phyloP scores from a whole-genome alignment of 2,113 vertebrate species.

The Gulo gulo region DNA sequence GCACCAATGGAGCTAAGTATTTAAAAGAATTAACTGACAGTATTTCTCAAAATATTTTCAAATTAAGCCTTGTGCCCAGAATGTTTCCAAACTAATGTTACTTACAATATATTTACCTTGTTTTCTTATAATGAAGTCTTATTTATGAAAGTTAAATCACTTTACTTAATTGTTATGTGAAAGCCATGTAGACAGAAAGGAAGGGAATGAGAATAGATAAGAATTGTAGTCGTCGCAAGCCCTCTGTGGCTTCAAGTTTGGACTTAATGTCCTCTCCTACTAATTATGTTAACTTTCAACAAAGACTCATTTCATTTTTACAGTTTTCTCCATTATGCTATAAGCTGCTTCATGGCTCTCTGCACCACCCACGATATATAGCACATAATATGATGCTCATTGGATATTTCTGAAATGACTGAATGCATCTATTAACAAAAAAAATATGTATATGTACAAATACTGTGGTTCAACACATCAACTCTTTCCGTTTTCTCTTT shows the following conservation, averaged over 20 bases:
- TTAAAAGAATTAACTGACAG: background rate
- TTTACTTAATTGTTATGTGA: background rate
- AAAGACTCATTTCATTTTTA: background rate
- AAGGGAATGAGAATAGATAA: background rate
- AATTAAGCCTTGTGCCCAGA: background rate
- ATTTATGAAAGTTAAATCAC: background rate
- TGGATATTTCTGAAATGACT: background rate
- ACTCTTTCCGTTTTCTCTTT: background rate
- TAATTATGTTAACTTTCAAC: background rate
- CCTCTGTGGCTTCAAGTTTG: background rate
- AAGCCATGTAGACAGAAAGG: background rate
- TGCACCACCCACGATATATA: background rate
- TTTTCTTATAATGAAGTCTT: background rate
- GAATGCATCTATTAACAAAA: background rate
- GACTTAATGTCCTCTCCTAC: background rate
- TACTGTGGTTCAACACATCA: background rate
- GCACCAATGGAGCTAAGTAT: background rate
- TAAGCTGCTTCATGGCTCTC: background rate
- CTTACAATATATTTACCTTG: background rate
- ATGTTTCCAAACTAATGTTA: background rate
- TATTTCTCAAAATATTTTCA: constrained; percentile 11
- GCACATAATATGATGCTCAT: background rate
- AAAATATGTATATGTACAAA: background rate
- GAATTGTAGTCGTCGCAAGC: rapidly evolving
- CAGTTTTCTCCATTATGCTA: background rate